Evolutionary conservation across 2,797 vertebrate genomes (phyloP).

Genomic region (Microcaecilia unicolor): DNA sequence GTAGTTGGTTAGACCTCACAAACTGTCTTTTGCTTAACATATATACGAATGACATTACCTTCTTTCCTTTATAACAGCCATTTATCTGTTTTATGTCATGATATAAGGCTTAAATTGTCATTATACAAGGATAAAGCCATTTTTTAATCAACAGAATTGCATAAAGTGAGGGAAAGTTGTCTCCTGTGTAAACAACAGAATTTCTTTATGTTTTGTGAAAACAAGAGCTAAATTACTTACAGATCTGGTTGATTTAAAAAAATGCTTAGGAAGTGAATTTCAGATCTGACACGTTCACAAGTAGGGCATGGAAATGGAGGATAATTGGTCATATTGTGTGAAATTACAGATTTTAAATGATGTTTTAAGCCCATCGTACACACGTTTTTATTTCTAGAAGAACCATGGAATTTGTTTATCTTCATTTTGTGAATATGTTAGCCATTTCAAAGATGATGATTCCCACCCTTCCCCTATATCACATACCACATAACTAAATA

Average conservation of each 20-base stretch:
- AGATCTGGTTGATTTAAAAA: conserved; percentile 48
- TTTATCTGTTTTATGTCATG: conserved; percentile 42
- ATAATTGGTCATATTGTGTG: conserved; percentile 46
- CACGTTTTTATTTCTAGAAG: conserved; percentile 6
- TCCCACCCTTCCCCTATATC: too few relatives aligned
- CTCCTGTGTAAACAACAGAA: conserved; percentile 70
- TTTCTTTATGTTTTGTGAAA: conserved; percentile 53
- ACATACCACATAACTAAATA: too few relatives aligned
- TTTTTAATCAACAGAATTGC: conserved; percentile 86
- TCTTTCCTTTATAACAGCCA: conserved; percentile 47
- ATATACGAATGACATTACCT: conserved; percentile 44
- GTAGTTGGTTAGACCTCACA: conserved; percentile 10
- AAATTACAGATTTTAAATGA: conserved; percentile 30
- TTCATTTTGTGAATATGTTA: neutral
- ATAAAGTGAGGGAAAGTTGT: conserved; percentile 73
- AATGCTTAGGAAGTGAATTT: conserved; percentile 43
- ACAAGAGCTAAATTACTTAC: conserved; percentile 67
- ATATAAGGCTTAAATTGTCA: conserved; percentile 56
- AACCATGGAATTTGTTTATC: neutral
- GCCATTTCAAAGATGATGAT: neutral
- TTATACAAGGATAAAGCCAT: conserved; percentile 74
- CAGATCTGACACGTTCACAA: conserved; percentile 40
- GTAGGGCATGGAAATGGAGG: conserved; percentile 35
- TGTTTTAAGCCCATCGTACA: conserved; percentile 4
- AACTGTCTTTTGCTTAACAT: conserved; percentile 29